Evolutionary conservation across 1,140 invertebrate species (phyloP), one percentile per base, ranked within the genome.

Genomic region (Gryon sp.): DNA sequence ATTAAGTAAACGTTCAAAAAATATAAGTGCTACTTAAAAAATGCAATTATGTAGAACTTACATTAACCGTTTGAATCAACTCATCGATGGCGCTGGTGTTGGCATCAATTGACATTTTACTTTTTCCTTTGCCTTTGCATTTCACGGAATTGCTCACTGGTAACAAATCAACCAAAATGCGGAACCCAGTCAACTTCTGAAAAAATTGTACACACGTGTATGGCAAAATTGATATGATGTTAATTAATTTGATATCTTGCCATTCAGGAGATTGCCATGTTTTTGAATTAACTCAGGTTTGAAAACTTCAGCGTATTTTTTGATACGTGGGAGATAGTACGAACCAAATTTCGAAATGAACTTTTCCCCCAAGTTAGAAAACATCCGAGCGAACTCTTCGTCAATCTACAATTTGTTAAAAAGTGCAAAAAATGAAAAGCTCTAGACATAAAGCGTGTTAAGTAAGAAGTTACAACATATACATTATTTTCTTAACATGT

Each of bases 401-500:
- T 60, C 57, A 18, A 60, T 60, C 57, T 60, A 12, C n/a, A n/a
- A n/a, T n/a, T n/a, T n/a, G n/a, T n/a, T n/a, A n/a, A n/a, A n/a
- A n/a, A n/a, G n/a, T n/a, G n/a, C n/a, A n/a, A n/a, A n/a, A n/a
- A n/a, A n/a, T n/a, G n/a, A n/a, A n/a, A n/a, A n/a, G n/a, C n/a
- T n/a, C n/a, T n/a, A n/a, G n/a, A n/a, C n/a, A n/a, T n/a, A n/a
- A n/a, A n/a, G n/a, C n/a, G n/a, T n/a, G n/a, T n/a, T n/a, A n/a
- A n/a, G n/a, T n/a, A n/a, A n/a, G n/a, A n/a, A n/a, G n/a, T n/a
- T n/a, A n/a, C n/a, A n/a, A n/a, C n/a, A n/a, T n/a, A n/a, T n/a
- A n/a, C n/a, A n/a, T n/a, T n/a, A n/a, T n/a, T n/a, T n/a, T n/a
- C 24, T 22, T 52, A 65, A 36, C 60, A 65, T 65, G 38, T 53